Evolutionary conservation across 2,113 vertebrate species (phyloP).

Genomic region (Limnothrissa miodon): DNA sequence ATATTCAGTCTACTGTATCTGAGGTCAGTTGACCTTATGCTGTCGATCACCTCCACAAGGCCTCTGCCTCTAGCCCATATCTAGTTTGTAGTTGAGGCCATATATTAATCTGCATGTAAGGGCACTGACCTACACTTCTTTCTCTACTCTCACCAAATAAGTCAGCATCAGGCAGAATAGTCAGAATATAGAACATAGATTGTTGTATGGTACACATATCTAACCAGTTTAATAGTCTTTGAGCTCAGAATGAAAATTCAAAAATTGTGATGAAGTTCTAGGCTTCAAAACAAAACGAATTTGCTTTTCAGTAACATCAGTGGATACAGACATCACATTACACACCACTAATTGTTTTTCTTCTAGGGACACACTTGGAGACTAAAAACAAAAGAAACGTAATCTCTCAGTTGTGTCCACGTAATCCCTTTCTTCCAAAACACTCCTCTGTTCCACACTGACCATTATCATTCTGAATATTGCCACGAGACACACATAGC

Average conservation of each 20-base stretch:
- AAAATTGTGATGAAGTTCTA: background rate
- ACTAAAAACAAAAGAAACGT: background rate
- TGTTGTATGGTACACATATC: background rate
- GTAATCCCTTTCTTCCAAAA: background rate
- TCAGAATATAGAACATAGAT: background rate
- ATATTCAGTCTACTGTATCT: background rate
- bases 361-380: background rate
- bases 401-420: too few relatives aligned
- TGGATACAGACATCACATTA: background rate
- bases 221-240: background rate
- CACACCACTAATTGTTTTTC: background rate
- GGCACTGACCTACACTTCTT: background rate
- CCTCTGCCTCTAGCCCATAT: background rate
- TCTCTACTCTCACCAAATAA: background rate
- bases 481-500: conserved; percentile 27
- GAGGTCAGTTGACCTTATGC: background rate
- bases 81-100: background rate
- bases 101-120: background rate
- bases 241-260: background rate
- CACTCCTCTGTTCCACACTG: background rate
- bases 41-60: background rate
- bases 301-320: background rate
- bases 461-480: conserved; percentile 1
- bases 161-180: background rate
- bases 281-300: background rate